Conservation (phyloP, 2,113 vertebrate genomes). For the Accipiter virgatus region DNA sequence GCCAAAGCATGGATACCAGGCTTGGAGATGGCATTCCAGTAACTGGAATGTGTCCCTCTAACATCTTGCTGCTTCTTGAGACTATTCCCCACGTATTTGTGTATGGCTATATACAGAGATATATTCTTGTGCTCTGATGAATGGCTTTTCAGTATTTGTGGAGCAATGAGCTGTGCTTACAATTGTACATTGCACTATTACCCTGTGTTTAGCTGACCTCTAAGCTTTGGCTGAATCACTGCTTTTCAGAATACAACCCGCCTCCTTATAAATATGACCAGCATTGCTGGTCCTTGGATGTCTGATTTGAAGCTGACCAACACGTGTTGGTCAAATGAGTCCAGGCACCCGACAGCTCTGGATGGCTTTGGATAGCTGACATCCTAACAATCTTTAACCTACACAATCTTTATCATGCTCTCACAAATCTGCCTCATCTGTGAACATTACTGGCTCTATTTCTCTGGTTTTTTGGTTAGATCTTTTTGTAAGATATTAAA, state of each 20-base stretch:
- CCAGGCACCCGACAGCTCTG: not conserved
- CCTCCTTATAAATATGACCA: not conserved
- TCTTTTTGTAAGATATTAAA: not conserved
- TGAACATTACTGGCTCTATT: not conserved
- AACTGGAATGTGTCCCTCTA: not conserved
- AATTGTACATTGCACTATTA: not conserved
- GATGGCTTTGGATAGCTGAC: not conserved
- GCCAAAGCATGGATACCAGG: not conserved
- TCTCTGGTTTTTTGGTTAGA: not conserved
- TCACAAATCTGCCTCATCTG: not conserved
- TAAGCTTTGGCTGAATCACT: not conserved
- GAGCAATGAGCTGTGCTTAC: not conserved
- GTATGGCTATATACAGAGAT: not conserved
- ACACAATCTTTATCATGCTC: not conserved
- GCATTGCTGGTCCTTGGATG: not conserved
- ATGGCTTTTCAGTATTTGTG: not conserved
- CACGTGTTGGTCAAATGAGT: not conserved
- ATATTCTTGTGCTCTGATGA: not conserved
- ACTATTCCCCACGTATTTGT: not conserved
- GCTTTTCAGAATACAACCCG: not conserved
- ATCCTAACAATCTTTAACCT: not conserved
- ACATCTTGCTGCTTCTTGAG: not conserved
- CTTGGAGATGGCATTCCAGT: not conserved
- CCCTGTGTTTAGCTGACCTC: not conserved
- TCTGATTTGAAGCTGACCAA: not conserved